Percentiles rank a stretch among this genome's conserved stretches.
phyloP scores from a whole-genome alignment of 2,888 invertebrate species.

The Ophion ellenae region DNA sequence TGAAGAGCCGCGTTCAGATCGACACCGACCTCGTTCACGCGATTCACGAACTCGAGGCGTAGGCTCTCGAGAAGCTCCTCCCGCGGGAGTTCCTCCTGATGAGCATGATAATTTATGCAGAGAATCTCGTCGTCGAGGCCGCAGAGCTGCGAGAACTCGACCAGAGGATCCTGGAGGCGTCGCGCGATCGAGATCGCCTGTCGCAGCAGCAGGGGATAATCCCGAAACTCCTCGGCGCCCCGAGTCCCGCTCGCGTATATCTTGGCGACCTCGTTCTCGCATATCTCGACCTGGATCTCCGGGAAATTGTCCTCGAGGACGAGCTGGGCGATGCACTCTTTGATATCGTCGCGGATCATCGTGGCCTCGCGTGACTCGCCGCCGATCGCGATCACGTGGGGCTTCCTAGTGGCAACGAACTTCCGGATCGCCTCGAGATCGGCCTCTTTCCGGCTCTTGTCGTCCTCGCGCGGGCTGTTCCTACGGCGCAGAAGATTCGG shows the following conservation, averaged over 20 bases:
- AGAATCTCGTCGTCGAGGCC: conserved; percentile 98
- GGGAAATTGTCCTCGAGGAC: conserved; percentile 93
- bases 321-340: conserved; percentile 89
- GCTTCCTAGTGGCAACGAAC: conserved; percentile 94
- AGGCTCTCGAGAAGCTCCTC: conserved; percentile 93
- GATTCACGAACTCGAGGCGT: conserved; percentile 94
- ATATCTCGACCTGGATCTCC: conserved; percentile 92
- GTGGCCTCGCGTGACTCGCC: conserved; percentile 94
- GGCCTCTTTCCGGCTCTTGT: conserved; percentile 87
- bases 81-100: conserved; percentile 90
- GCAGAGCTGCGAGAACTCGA: conserved; percentile 97
- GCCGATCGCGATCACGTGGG: conserved; percentile 95
- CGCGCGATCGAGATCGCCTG: conserved; percentile 96
- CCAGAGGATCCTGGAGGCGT: conserved; percentile 95
- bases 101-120: conserved; percentile 92
- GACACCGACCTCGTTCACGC: conserved; percentile 98
- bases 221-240: conserved; percentile 93
- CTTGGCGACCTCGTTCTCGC: conserved; percentile 96
- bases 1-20: conserved; percentile 96
- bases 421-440: conserved; percentile 88
- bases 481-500: conserved; percentile 92
- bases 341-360: conserved; percentile 90
- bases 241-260: conserved; percentile 96
- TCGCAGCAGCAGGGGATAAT: conserved; percentile 94
- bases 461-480: conserved; percentile 88